Base-by-base conservation (phyloP, 2,113 vertebrate species). In the Scalopus aquaticus region DNA sequence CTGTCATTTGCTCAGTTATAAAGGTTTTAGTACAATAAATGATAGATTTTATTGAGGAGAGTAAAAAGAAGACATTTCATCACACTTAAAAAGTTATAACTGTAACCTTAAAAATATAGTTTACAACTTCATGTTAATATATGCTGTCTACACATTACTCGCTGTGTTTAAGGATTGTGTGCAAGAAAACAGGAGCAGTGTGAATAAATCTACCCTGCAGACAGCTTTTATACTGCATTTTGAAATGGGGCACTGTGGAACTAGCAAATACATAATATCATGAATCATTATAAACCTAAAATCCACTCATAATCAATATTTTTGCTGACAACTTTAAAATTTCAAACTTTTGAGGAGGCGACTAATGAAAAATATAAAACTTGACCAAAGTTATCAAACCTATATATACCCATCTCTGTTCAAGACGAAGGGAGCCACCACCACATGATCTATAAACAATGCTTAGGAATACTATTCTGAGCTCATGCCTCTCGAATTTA, bases 101-200 rank as follows among this genome's bases (percentile, higher is more conserved):
- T 96, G 82, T 96, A 98, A 97, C 96, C 92, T 97, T 94, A 96
- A 96, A 98, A 98, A 97, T 60, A 84, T 2, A 93, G 95, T 97
- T 98, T 98, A 98, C 95, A 97, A 96, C 67, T 96, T 97, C 86
- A 62, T 94, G 95, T 97, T 98, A 98, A 98, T 98, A 97, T 97
- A 97, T 96, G 97, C 78, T 74, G 77, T 76, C 97, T 94, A 95
- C 96, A 95, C 64, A 94, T 98, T 98, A 98, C 95, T 86, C 51
- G 91, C 96, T 96, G 77, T 90, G 92, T 96, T 98, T 97, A 97
- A 95, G 92, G 79, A 96, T 78, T 88, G 78, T 58, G 82, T 79
- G 84, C 74, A 93, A 94, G 85, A 95, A 8, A 96, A 97, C 67
- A 96, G 97, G 91, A 91, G 80, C 46, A 2, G 5, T 26, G 0